Base-by-base conservation (phyloP, 2,797 vertebrate species). In the Lutjanus argentimaculatus region DNA sequence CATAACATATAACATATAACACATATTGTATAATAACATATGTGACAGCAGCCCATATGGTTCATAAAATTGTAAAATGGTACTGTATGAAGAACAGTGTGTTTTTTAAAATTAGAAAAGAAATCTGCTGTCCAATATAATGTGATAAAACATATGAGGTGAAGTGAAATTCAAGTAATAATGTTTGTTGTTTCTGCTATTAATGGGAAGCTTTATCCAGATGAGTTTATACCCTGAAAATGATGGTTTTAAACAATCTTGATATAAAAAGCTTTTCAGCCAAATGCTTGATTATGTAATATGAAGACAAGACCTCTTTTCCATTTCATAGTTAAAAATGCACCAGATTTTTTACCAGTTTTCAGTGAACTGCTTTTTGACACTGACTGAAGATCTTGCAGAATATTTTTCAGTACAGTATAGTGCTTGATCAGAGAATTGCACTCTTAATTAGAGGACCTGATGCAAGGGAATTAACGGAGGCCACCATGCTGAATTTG, bases 401-500 rank as follows among this genome's bases (percentile, higher is more conserved):
- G 19, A 51, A 62, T n/a, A 49, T 43, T 55, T 58, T 57, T 65
- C 46, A 45, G 52, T 55, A 16, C 12, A 22, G 15, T 40, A n/a
- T 21, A 45, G 16, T 36, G 17, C 63, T 59, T 64, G 52, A 73
- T 64, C 15, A 56, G 9, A 40, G 22, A 43, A 46, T 51, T 77
- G 13, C 46, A 45, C 75, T 79, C 25, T 53, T 85, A 72, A 79
- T 85, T 82, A 76, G 57, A 75, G 48, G 69, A 66, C 46, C 59
- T 73, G 71, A 79, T 66, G 48, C 56, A 49, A 17, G 64, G 57
- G 19, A 72, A 75, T 52, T 65, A 46, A 63, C 11, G 2, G 21
- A 72, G 51, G 70, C 46, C 59, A 70, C 36, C 42, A 22, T 79
- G 56, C 75, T 64, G 80, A 83, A 74, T 84, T 51, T 72, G 7